These are phyloP conservation scores for Brachionus asplanchnoidis DNA, from an alignment of 1,140 invertebrate genomes.

Conservation along the genomic window DNA sequence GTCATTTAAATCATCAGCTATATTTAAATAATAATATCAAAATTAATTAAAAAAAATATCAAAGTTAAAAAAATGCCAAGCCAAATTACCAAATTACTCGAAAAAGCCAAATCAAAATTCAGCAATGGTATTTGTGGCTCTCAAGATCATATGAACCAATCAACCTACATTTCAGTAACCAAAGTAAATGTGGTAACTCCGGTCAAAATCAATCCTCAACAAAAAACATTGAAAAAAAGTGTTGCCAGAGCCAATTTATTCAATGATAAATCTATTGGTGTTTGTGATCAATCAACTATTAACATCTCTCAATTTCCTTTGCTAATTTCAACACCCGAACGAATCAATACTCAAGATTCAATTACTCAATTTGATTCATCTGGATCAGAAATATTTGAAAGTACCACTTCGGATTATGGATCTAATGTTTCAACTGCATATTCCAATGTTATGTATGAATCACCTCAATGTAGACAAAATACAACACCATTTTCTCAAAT, in stretches of 20 bases:
- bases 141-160: neutral
- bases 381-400: neutral
- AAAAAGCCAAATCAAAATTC: slow-evolving; percentile 9
- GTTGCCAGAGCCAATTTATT: neutral
- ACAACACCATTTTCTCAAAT: neutral
- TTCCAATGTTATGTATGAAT: neutral
- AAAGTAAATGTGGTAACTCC: neutral
- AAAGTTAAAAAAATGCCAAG: slow-evolving; percentile 19
- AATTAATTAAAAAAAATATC: neutral
- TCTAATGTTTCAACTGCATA: neutral
- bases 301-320: neutral
- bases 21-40: neutral
- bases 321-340: neutral
- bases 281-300: neutral
- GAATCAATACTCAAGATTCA: neutral
- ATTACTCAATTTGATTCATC: neutral
- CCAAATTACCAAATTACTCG: neutral
- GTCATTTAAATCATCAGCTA: neutral
- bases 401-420: neutral
- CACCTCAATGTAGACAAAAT: neutral
- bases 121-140: neutral
- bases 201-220: neutral
- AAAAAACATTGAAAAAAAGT: neutral
- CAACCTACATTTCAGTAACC: neutral
- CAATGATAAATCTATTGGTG: neutral